A percentile compares a stretch with the other conserved stretches of the same genome.
phyloP scores from a whole-genome alignment of 2,113 vertebrate genomes.

The Cynoglossus semilaevis region DNA sequence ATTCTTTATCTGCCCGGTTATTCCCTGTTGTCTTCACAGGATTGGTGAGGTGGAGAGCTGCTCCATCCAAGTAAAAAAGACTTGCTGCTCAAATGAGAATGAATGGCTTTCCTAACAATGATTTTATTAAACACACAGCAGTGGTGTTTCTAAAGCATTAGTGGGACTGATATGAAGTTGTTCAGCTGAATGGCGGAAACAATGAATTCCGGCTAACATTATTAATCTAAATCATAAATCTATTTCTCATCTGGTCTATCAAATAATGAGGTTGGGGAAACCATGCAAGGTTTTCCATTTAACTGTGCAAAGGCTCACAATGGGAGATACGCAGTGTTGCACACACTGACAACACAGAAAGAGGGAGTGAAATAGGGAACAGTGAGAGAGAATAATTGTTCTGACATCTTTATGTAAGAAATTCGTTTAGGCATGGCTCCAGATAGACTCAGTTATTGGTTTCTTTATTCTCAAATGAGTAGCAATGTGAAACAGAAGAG shows the following conservation, averaged over 20 bases:
- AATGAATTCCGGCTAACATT: conserved; percentile 72
- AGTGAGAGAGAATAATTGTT: conserved; percentile 34
- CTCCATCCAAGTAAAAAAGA: conserved; percentile 67
- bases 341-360: conserved; percentile 24
- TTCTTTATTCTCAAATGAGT: conserved; percentile 40
- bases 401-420: conserved; percentile 43
- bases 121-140: conserved; percentile 76
- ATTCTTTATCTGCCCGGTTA: conserved; percentile 61
- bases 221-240: conserved; percentile 77
- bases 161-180: conserved; percentile 73
- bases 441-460: conserved; percentile 46
- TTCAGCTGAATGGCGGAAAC: conserved; percentile 72
- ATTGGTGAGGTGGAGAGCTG: conserved; percentile 62
- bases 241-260: conserved; percentile 72
- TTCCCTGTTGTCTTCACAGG: conserved; percentile 54
- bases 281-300: conserved; percentile 61
- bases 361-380: conserved; percentile 28
- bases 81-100: conserved; percentile 73
- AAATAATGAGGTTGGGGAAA: conserved; percentile 68
- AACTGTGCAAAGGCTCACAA: conserved; percentile 36
- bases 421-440: conserved; percentile 38
- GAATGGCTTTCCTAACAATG: conserved; percentile 75
- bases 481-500: conserved; percentile 3
- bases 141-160: conserved; percentile 71
- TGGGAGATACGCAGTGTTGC: conserved; percentile 17